Percentiles rank a stretch among this genome's conserved stretches.
Conservation (phyloP, 2,888 invertebrate species). For the Chloromyia formosa region DNA sequence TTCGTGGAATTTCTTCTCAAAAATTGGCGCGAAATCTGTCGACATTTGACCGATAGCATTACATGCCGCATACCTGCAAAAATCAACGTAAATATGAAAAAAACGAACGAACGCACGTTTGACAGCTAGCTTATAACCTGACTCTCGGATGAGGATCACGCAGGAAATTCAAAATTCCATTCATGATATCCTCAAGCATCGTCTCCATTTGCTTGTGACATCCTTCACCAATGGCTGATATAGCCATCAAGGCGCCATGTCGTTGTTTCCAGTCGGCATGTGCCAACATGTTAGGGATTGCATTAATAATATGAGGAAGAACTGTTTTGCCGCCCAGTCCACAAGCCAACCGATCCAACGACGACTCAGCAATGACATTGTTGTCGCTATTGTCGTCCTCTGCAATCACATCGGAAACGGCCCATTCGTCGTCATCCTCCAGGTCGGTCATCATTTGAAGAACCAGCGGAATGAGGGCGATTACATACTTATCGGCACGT, state of each 20-base stretch:
- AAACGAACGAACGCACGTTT: background rate
- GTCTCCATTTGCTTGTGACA: constrained; percentile 98
- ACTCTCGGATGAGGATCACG: constrained; percentile 73
- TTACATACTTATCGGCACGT: constrained; percentile 84
- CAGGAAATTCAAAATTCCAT: constrained; percentile 86
- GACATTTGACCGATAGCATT: constrained; percentile 99
- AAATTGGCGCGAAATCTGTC: constrained; percentile 95
- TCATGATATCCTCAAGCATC: constrained; percentile 91
- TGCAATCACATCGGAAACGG: constrained; percentile 82
- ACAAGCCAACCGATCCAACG: constrained; percentile 96
- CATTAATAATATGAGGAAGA: constrained; percentile 85
- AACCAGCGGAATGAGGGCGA: constrained; percentile 81
- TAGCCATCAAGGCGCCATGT: constrained; percentile 98
- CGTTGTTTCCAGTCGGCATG: constrained; percentile 85
- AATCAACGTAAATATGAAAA: background rate
- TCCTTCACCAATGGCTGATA: constrained; percentile 98
- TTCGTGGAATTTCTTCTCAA: constrained; percentile 97
- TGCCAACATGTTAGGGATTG: constrained; percentile 86
- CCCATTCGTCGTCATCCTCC: constrained; percentile 92
- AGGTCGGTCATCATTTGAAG: constrained; percentile 95
- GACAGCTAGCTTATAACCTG: too few species aligned
- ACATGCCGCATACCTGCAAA: constrained; percentile 88
- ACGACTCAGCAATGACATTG: constrained; percentile 94
- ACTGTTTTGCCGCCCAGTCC: constrained; percentile 93
- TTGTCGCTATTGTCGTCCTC: constrained; percentile 96